Percentiles rank a stretch among this genome's conserved stretches.
phyloP scores from a whole-genome alignment of 2,113 vertebrate genomes.

The Antechinus flavipes region DNA sequence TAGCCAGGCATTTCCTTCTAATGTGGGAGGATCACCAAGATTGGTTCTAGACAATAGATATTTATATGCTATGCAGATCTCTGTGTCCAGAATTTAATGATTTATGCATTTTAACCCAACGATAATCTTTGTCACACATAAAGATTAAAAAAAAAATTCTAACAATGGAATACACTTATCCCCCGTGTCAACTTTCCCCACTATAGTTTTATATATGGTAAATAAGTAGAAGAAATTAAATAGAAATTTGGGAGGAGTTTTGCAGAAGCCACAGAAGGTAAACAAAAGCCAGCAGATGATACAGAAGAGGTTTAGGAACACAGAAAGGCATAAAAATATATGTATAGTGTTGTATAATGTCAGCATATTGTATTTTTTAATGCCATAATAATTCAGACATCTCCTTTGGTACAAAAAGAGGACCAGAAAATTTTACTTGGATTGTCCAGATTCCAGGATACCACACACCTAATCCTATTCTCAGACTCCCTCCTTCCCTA shows the following conservation, averaged over 20 bases:
- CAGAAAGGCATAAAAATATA: too few relatives aligned
- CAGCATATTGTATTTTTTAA: too few relatives aligned
- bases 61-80: slow-evolving; percentile 31
- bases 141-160: not conserved
- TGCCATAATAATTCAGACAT: too few relatives aligned
- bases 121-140: slow-evolving; percentile 3
- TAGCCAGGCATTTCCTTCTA: slow-evolving; percentile 8
- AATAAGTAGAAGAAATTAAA: not conserved
- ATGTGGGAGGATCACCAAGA: not conserved
- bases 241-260: not conserved
- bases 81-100: slow-evolving; percentile 10
- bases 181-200: too few relatives aligned
- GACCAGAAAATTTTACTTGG: too few relatives aligned
- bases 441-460: too few relatives aligned
- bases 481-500: not conserved
- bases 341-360: too few relatives aligned
- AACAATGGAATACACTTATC: not conserved
- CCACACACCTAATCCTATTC: not conserved
- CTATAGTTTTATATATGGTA: not conserved
- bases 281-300: not conserved
- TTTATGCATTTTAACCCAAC: slow-evolving; percentile 9
- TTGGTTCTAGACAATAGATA: slow-evolving; percentile 14
- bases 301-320: not conserved
- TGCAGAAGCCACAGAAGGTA: not conserved
- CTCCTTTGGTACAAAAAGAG: too few relatives aligned